Base-by-base conservation (phyloP, 2,888 invertebrate genomes). In the Microctonus hyperodae region DNA sequence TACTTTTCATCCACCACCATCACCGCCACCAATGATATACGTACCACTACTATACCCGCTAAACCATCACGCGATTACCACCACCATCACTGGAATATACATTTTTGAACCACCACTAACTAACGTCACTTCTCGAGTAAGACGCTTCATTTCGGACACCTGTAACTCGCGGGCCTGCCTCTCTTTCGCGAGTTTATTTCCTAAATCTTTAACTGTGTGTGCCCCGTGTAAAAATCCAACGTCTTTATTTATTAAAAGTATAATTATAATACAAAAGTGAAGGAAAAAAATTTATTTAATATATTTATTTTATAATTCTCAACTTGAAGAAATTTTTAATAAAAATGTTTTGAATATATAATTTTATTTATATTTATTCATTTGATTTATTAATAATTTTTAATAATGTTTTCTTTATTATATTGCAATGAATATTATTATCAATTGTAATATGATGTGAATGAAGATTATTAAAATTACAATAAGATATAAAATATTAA, bases 101-200 rank as follows among this genome's bases (percentile, higher is more conserved):
- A 56, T 16, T 58, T 53, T 44, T 37, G 48, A 48, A 70, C 69
- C 65, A 67, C 64, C 70, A 66, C 68, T 53, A 62, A 62, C 51
- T 53, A 62, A 62, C 51, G 62, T 63, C 69, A 63, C 63, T 59
- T 63, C 53, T 59, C 68, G 69, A 67, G 61, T 68, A 66, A 61
- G 53, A 66, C 64, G 74, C 72, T 75, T 71, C 75, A 75, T 70
- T 71, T 77, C 78, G 76, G 78, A 82, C 81, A 82, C 82, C 82
- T 82, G 82, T 82, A 80, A 81, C 77, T 79, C 75, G 74, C 77
- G 76, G 75, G 75, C 78, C 77, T 75, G 33, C 74, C 76, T 74
- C 74, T 72, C 60, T 58, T 60, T 53, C 56, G 57, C 33, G 23
- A 59, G 56, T 64, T 57, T 53, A 40, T 65, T 58, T 67, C 53